Evolutionary conservation across 2,113 vertebrate species (phyloP).

Genomic region (Gallinago paraguaiae): DNA sequence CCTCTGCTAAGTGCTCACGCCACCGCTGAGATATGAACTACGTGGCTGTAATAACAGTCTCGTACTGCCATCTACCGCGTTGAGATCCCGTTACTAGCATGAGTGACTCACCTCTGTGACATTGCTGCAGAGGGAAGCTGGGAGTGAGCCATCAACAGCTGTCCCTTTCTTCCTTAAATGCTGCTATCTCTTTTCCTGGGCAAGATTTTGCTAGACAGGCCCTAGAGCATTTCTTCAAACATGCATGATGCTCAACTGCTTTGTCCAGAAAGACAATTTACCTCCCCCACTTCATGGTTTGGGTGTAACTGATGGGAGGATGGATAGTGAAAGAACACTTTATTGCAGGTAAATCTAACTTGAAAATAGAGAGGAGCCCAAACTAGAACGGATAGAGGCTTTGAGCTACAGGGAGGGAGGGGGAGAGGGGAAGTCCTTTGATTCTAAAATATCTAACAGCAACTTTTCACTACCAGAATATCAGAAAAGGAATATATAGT

Average conservation of each 20-base stretch:
- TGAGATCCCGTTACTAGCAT: neutral
- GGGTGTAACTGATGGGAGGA: neutral
- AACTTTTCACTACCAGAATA: neutral
- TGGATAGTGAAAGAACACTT: neutral
- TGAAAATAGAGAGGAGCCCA: neutral
- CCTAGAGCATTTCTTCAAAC: neutral
- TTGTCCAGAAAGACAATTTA: neutral
- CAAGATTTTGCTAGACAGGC: neutral
- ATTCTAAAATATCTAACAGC: neutral
- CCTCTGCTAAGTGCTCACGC: neutral
- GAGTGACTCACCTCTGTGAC: neutral
- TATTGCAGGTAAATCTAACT: neutral
- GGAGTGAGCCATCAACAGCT: neutral
- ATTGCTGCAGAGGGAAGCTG: neutral
- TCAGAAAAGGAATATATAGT: neutral
- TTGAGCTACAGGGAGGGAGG: neutral
- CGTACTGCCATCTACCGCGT: conserved; percentile 60
- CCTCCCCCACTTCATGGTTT: neutral
- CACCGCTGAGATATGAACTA: neutral
- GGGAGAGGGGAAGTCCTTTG: neutral
- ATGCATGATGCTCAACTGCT: neutral
- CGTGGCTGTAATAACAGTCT: neutral
- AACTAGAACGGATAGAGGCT: neutral
- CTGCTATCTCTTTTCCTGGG: neutral
- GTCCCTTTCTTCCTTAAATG: neutral